Evolutionary conservation across 2,113 vertebrate species (phyloP), one percentile per base, ranked within the genome.

Genomic region (Anarhynchus alexandrinus): DNA sequence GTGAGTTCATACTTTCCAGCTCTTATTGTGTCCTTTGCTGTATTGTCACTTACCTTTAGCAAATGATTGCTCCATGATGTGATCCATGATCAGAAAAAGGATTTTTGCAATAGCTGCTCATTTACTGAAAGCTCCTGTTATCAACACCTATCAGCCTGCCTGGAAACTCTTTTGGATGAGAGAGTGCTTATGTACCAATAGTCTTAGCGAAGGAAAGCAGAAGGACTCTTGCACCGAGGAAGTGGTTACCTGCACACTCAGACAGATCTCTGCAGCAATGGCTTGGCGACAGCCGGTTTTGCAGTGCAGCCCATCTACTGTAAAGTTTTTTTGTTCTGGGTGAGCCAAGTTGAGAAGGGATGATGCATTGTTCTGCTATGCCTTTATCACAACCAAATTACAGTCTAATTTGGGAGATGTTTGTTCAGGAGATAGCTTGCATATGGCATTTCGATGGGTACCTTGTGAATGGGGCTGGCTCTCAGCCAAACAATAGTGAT

Each of bases 41-140:
- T 43, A 65, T 96, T 78, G 51, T 89, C 52, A 70, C 51, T 93
- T 94, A 84, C 27, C 26, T 74, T 95, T 59, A 87, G 61, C 58
- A 61, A 74, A 51, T 87, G 34, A 59, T 94, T 93, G 40, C 57
- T 93, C 58, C 43, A 4, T 92, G n/a, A 61, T 89, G 62, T 72
- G 42, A 91, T 36, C 69, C 59, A 61, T 30, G 71, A 8, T 92
- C 43, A 91, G 49, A 86, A 80, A 91, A 80, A n/a, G 26, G 21
- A 11, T 64, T 93, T 94, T 96, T 90, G 85, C 74, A 96, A 32
- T 92, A 93, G 65, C 93, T 96, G 7, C 90, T 95, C 32, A 38
- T 90, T 90, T 96, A 52, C 67, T 62, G 65, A 93, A 92, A 93
- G n/a, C 59, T 93, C 32, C 55, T 88, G 30, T 85, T 94, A 18